Percentiles rank a stretch among this genome's conserved stretches.
These are phyloP conservation scores for Elysia crispata DNA, from an alignment of 2,888 invertebrate species.

Conservation along the genomic window DNA sequence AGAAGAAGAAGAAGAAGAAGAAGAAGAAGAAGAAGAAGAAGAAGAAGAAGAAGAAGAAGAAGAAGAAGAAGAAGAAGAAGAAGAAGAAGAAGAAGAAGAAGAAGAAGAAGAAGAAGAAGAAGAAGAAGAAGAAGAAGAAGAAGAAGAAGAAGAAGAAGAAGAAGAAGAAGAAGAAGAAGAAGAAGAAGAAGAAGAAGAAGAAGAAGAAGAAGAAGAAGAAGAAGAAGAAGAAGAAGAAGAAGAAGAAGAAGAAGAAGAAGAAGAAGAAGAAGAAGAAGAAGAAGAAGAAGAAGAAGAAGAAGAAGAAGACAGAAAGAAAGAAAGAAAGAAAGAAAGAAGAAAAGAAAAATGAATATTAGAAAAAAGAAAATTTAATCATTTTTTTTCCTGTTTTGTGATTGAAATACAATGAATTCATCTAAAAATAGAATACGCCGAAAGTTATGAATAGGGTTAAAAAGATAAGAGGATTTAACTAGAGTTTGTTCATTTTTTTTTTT, in stretches of 20 bases:
- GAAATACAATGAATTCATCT: too few species aligned
- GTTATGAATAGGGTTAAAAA: too few species aligned
- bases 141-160: not conserved
- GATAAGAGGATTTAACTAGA: too few species aligned
- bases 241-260: not conserved
- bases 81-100: conserved; percentile 5
- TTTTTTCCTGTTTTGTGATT: too few species aligned
- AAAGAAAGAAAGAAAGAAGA: not conserved
- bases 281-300: too few species aligned
- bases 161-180: not conserved
- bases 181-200: not conserved
- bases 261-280: not conserved
- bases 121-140: not conserved
- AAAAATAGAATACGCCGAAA: too few species aligned
- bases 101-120: not conserved
- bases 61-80: conserved; percentile 23
- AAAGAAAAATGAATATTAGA: too few species aligned
- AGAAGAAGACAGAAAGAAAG: too few species aligned
- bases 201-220: not conserved
- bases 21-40: not conserved
- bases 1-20: not conserved
- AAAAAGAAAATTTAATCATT: too few species aligned
- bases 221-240: not conserved
- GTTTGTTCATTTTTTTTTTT: too few species aligned
- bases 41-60: conserved; percentile 27